Evolutionary conservation across 2,113 vertebrate species (phyloP).

Genomic region (Malurus elegans): DNA sequence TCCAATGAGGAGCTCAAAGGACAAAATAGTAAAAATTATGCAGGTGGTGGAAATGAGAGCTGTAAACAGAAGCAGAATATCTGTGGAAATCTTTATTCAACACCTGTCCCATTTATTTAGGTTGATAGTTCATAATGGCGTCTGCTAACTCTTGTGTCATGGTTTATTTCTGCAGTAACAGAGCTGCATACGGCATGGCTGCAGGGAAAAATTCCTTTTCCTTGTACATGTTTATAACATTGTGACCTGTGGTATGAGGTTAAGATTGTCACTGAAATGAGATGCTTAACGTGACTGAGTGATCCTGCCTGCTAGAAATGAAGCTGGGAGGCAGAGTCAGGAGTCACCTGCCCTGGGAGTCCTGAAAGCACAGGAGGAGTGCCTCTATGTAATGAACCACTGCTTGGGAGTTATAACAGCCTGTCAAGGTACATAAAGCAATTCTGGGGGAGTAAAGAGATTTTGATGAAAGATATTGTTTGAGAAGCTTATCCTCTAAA

Average conservation of each 20-base stretch:
- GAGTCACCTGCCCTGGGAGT: background rate
- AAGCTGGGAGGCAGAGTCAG: background rate
- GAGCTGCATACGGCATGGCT: background rate
- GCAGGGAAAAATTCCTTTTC: background rate
- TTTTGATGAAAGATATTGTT: background rate
- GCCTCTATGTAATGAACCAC: background rate
- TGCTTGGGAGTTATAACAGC: background rate
- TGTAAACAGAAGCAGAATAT: background rate
- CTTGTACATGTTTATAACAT: background rate
- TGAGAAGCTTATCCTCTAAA: background rate
- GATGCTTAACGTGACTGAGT: background rate
- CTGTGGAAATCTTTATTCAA: background rate
- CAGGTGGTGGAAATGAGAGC: background rate
- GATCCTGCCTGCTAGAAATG: background rate
- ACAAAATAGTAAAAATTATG: background rate
- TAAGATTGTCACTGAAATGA: background rate
- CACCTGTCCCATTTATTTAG: background rate
- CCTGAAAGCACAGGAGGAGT: background rate
- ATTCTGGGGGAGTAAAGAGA: background rate
- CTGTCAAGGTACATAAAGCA: background rate
- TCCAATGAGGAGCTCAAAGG: background rate
- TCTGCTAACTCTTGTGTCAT: background rate
- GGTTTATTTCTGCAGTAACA: background rate
- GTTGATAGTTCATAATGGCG: background rate
- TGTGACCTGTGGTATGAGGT: background rate